Evolutionary conservation across 2,797 vertebrate genomes (phyloP), one percentile per base, ranked within the genome.

Genomic region (Capromys pilorides): DNA sequence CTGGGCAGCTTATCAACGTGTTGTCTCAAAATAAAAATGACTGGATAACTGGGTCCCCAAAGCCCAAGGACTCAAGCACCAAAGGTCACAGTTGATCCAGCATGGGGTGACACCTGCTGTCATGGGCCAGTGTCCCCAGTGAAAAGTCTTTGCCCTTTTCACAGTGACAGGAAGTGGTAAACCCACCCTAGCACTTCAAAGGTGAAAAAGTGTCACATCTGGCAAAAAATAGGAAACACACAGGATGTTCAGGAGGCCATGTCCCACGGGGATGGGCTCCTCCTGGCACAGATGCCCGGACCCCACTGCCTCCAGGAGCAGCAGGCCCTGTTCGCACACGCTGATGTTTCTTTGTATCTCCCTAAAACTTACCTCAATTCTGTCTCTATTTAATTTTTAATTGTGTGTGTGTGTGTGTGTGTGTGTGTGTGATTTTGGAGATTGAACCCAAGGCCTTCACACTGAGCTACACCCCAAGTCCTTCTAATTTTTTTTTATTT

Each of bases 281-380:
- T 69, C 18, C 18, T 36, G 66, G 33, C 18, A n/a, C 33, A 69
- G 16, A 8, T 19, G 66, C 66, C 31, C 3, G 7, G 73, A 5
- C 73, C 26, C 45, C 79, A 90, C 86, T 96, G 89, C 96, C 97
- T 97, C 97, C 83, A 96, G 88, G 97, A 97, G 69, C 94, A 93
- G 94, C 77, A 51, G 49, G 77, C 4, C 18, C 18, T 6, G 13
- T 5, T 8, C 24, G 49, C 33, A n/a, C 33, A 69, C 0, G 16
- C 16, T 69, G 66, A 16, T 0, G 0, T 67, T 67, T 73, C 71
- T 12, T 39, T 41, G 9, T 41, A 5, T 39, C 69, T 73, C 13
- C 71, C 39, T 75, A 26, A 71, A 41, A 41, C 36, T 75, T 26
- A 75, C 71, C 39, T 75, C 39, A 71, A 4, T 71, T 71, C 67